Evolutionary conservation across 1,140 invertebrate species (phyloP), one percentile per base, ranked within the genome.

Genomic region (Pachypsylla venusta): DNA sequence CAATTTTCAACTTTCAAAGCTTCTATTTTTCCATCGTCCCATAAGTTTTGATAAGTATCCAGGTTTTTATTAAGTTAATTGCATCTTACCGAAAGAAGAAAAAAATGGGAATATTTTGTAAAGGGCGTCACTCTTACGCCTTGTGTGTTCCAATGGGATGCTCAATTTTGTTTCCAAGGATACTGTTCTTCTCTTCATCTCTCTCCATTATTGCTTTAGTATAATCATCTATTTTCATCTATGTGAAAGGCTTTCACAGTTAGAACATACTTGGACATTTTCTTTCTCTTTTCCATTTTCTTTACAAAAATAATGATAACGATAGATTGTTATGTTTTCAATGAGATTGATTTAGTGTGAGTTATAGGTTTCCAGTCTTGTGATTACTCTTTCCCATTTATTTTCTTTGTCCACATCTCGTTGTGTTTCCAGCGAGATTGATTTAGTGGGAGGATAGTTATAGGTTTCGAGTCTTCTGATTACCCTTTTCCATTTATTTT

Each of bases 51-150:
- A 48, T 48, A 48, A 48, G 42, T 48, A 19, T 48, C 42, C 42
- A 48, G 42, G 42, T 19, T 48, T 48, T 48, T 48, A 48, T 48
- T 48, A 48, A 48, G n/a, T 48, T 48, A 48, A 48, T 48, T 48
- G 42, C 16, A 48, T 48, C 5, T 48, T 48, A 48, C 16, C 4
- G n/a, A 48, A 19, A 48, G 16, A 22, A 48, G 16, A 48, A 48
- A 19, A n/a, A 10, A 22, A 22, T 19, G 5, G 42, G 42, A 48
- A 22, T 22, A 48, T 48, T 48, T 48, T 5, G n/a, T 48, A 48
- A 48, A 48, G 42, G 42, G 42, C 42, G 42, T 48, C 42, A 48
- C 42, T 5, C n/a, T 48, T 35, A 35, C 42, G 16, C 16, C 42
- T n/a, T 48, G 42, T n/a, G 42, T 48, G 42, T 48, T 48, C 42